Percentiles rank a stretch among this genome's conserved stretches.
Conservation (phyloP, 2,797 vertebrate genomes). For the Clarias fuscus region DNA sequence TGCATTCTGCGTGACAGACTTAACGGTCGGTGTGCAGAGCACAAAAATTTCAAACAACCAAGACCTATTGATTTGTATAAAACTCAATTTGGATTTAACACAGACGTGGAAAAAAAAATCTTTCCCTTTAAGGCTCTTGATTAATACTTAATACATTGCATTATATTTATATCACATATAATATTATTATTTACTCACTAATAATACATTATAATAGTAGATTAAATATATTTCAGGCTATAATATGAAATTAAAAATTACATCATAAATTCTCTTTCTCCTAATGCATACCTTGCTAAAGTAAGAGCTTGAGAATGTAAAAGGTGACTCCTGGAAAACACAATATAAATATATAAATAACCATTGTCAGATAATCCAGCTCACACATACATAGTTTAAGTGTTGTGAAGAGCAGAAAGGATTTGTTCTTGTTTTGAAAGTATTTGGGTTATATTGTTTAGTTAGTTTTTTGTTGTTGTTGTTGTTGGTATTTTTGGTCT, state of each 20-base stretch:
- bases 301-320: slow-evolving; percentile 69
- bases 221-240: background rate
- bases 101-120: too few species aligned
- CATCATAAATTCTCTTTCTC: background rate
- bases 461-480: background rate
- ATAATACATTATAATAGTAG: background rate
- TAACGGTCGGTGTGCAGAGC: too few species aligned
- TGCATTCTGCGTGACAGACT: too few species aligned
- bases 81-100: too few species aligned
- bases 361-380: background rate
- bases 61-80: too few species aligned
- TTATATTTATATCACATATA: background rate
- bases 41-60: too few species aligned
- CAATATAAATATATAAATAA: background rate
- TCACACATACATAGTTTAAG: background rate
- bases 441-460: background rate
- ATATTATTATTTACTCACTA: background rate
- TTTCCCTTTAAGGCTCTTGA: background rate
- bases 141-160: background rate
- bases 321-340: slow-evolving; percentile 69
- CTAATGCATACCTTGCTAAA: slow-evolving; percentile 71
- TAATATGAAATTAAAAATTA: background rate
- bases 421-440: background rate
- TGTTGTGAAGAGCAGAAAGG: background rate
- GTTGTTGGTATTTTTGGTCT: slow-evolving; percentile 26